Base-by-base conservation (phyloP, 2,888 invertebrate species). In the Mechanitis mazaeus region DNA sequence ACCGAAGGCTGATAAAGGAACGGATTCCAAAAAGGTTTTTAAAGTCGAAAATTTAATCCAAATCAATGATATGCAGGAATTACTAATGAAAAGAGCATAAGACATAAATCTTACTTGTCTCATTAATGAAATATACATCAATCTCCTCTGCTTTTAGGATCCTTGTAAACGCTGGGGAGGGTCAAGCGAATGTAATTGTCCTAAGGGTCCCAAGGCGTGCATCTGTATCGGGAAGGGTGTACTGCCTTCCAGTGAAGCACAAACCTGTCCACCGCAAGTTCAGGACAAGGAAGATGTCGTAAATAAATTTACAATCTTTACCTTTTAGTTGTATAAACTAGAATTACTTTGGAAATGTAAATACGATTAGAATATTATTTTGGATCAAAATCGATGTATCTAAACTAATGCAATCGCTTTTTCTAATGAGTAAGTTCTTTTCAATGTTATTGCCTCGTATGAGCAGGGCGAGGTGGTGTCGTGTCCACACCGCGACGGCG, bases 81-180 rank as follows among this genome's bases (percentile, higher is more conserved):
- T 1, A 9, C 7, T 9, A 42, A 11, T 42, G 20, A 20, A 42
- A 5, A 9, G 42, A 42, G 42, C 42, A 42, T 5, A 72, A 35
- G 3, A 20, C n/a, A 2, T 35, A 11, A 31, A 11, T 31, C 4
- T 31, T 45, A 31, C 12, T 45, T 31, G 31, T 45, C 6, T 33
- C 2, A 42, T 42, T 45, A 11, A 12, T 31, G 6, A 35, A 35
- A 35, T 35, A 3, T 9, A 6, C 31, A 45, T 4, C 11, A 1
- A 3, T 46, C n/a, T 3, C 42, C 45, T 56, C 61, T 38, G 46
- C 58, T 67, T 60, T 2, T 55, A 88, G 88, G 78, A 78, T 0
- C 75, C 86, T 1, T 89, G 88, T 66, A 67, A 58, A 1, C 84
- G 80, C 20, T 89, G 87, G 87, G 79, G 77, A 1, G 79, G 77